Evolutionary conservation across 2,888 invertebrate species (phyloP).

Genomic region (Volucella inanis): DNA sequence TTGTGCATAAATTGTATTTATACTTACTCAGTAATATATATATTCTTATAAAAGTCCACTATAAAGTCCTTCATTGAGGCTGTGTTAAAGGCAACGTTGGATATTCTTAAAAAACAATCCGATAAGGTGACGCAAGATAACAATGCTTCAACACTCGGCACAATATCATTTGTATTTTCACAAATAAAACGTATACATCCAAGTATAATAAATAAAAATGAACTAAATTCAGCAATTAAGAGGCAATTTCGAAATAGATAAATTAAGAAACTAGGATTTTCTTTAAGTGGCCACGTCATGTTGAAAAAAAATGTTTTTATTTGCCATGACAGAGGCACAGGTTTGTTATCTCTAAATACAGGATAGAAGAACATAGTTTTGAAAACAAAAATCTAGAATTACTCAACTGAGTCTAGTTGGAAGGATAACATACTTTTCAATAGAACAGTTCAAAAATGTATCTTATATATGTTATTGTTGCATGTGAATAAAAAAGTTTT

Average conservation of each 20-base stretch:
- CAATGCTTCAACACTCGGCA: constrained; percentile 77
- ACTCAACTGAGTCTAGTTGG: no score
- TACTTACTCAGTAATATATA: constrained; percentile 76
- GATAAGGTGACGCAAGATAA: constrained; percentile 77
- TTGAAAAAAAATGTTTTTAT: constrained; percentile 14
- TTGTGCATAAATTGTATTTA: neutral
- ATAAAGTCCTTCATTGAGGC: constrained; percentile 76
- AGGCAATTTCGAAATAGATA: neutral
- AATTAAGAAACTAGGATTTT: neutral
- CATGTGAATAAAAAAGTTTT: no score
- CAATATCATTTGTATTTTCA: constrained; percentile 75
- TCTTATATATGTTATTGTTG: no score
- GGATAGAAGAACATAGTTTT: neutral
- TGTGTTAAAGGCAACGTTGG: constrained; percentile 75
- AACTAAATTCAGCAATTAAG: constrained; percentile 58
- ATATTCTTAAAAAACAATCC: constrained; percentile 77
- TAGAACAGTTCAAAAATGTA: no score
- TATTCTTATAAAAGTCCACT: constrained; percentile 77
- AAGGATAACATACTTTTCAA: no score
- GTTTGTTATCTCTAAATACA: neutral
- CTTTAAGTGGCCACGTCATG: neutral
- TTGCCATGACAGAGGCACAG: neutral
- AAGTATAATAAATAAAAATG: constrained; percentile 76
- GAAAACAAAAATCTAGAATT: no score
- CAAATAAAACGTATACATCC: constrained; percentile 78